Evolutionary conservation across 2,888 invertebrate genomes (phyloP).

Genomic region (Ormyrus rosae): DNA sequence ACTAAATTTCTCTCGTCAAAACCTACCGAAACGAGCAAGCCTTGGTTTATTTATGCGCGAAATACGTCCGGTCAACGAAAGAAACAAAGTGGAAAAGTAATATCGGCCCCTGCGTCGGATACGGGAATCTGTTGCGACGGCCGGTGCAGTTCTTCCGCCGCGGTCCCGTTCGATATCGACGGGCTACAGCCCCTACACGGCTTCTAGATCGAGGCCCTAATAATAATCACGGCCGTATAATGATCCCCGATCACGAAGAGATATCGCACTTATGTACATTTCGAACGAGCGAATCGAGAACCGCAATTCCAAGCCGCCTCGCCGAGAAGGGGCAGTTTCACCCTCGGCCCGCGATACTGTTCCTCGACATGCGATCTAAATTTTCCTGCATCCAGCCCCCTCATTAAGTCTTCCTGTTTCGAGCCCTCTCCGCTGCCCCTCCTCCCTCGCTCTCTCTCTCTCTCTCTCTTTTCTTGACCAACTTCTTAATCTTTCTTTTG

Average conservation of each 20-base stretch:
- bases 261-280: conserved; percentile 68
- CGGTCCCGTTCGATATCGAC: no score
- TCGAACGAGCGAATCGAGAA: conserved; percentile 18
- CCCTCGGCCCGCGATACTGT: conserved; percentile 67
- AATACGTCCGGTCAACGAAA: no score
- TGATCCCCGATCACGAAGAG: conserved; percentile 75
- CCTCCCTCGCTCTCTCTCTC: not conserved
- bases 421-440: not conserved
- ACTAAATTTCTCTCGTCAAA: no score
- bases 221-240: conserved; percentile 64
- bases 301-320: conserved; percentile 25
- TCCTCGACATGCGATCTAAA: conserved; percentile 72
- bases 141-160: not conserved
- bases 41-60: no score
- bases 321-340: conserved; percentile 62
- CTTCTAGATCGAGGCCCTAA: conserved; percentile 53
- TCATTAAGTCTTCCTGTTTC: conserved; percentile 20
- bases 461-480: no score
- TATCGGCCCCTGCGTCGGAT: not conserved
- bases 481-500: no score
- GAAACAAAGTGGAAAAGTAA: no score
- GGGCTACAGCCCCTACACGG: no score
- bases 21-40: no score
- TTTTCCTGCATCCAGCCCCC: conserved; percentile 59
- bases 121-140: not conserved